These are phyloP conservation scores for Malurus melanocephalus DNA, from an alignment of 2,113 vertebrate species.

Conservation along the genomic window DNA sequence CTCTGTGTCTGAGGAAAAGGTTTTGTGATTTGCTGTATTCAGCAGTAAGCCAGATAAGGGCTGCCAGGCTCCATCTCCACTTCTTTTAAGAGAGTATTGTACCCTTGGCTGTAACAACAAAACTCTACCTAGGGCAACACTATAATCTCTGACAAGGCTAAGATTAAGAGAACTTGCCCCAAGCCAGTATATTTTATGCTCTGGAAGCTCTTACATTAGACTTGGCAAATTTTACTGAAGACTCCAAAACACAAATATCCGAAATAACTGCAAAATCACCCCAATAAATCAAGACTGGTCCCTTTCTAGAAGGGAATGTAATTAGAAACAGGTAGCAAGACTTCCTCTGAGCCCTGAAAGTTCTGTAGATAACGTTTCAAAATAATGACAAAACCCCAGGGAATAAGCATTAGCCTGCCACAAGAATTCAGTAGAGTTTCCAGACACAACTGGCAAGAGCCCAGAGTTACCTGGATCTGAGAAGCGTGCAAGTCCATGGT, in stretches of 20 bases:
- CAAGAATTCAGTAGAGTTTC: not conserved
- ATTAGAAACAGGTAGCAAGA: not conserved
- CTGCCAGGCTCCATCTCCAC: not conserved
- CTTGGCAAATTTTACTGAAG: not conserved
- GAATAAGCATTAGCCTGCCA: not conserved
- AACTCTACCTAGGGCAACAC: not conserved
- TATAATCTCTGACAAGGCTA: not conserved
- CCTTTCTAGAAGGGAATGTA: not conserved
- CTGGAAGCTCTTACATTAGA: not conserved
- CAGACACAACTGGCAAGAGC: not conserved
- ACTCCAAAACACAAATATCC: not conserved
- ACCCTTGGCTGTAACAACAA: not conserved
- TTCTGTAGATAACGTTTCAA: not conserved
- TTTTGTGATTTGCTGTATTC: not conserved
- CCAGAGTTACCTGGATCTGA: constrained; percentile 86
- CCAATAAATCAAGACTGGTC: not conserved
- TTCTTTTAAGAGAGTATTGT: not conserved
- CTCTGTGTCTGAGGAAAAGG: not conserved
- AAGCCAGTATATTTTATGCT: not conserved
- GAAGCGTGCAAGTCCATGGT: constrained; percentile 97
- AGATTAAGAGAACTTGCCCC: not conserved
- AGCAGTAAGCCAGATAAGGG: not conserved
- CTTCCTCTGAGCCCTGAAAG: not conserved
- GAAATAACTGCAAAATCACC: not conserved
- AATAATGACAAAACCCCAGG: not conserved